A percentile compares a stretch with the other conserved stretches of the same genome.
Evolutionary conservation across 2,797 vertebrate genomes (phyloP).

Genomic region (Pelobates cultripes): DNA sequence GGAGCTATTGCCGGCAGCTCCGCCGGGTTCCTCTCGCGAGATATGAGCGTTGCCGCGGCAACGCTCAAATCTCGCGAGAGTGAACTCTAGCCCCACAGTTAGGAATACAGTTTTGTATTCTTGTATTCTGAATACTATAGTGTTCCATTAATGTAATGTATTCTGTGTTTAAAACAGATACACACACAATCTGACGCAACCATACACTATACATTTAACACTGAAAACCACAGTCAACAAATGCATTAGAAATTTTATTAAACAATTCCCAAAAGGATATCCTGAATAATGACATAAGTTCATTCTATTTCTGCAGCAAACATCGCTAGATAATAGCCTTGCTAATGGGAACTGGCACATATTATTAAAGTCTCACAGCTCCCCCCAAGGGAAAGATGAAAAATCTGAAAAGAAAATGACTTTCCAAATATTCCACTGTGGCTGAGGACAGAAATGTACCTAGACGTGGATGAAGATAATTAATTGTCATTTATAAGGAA

Average conservation of each 20-base stretch:
- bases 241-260: neutral
- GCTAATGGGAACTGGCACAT: constrained; percentile 23
- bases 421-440: constrained; percentile 9
- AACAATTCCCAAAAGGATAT: neutral
- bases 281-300: constrained; percentile 8
- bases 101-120: too few relatives aligned
- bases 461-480: neutral
- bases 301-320: constrained; percentile 2
- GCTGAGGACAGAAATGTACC: neutral
- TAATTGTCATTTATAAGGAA: too few relatives aligned
- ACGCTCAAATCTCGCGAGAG: too few relatives aligned
- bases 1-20: too few relatives aligned
- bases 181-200: neutral
- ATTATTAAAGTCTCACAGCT: constrained; percentile 19
- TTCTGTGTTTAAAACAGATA: neutral
- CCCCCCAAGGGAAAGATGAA: constrained; percentile 19
- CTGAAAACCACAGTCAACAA: constrained; percentile 5
- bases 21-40: too few relatives aligned
- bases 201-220: neutral
- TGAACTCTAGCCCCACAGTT: too few relatives aligned
- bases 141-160: too few relatives aligned
- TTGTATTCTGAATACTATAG: too few relatives aligned
- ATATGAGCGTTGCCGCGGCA: too few relatives aligned
- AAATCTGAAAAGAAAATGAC: constrained; percentile 9
- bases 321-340: neutral